A percentile compares a stretch with the other conserved stretches of the same genome.
Evolutionary conservation across 2,113 vertebrate species (phyloP).

Genomic region (Ceratotherium simum): DNA sequence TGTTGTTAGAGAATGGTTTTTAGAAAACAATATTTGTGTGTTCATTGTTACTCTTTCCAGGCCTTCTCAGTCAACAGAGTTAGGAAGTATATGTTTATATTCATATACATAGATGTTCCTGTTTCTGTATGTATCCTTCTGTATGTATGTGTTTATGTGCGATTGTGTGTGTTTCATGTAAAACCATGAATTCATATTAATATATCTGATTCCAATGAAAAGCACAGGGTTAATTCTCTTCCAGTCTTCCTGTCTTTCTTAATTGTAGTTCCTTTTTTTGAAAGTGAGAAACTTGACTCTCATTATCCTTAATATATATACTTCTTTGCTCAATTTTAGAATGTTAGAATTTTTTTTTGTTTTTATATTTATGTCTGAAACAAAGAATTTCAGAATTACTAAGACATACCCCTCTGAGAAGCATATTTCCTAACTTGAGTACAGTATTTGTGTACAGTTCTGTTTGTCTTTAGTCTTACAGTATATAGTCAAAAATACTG

Average conservation of each 20-base stretch:
- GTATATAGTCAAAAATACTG: no score
- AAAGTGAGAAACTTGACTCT: no score
- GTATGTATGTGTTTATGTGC: not conserved
- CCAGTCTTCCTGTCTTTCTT: not conserved
- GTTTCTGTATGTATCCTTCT: not conserved
- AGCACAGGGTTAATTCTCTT: not conserved
- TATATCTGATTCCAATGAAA: not conserved
- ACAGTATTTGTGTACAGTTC: no score
- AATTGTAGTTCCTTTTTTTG: no score
- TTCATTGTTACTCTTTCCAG: not conserved
- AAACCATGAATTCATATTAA: not conserved
- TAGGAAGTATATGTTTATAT: not conserved
- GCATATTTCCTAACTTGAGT: no score
- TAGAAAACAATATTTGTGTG: not conserved
- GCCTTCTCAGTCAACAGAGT: not conserved
- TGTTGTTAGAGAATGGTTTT: not conserved
- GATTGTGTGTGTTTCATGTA: not conserved
- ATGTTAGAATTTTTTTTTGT: no score
- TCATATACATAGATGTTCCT: not conserved
- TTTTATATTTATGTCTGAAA: no score
- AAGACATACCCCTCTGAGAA: no score
- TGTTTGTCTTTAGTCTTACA: no score
- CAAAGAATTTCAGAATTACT: no score
- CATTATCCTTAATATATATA: no score
- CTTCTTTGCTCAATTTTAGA: no score